These are phyloP conservation scores for Thalassaphorura encarpata DNA, from an alignment of 1,140 invertebrate species.

Conservation along the genomic window DNA sequence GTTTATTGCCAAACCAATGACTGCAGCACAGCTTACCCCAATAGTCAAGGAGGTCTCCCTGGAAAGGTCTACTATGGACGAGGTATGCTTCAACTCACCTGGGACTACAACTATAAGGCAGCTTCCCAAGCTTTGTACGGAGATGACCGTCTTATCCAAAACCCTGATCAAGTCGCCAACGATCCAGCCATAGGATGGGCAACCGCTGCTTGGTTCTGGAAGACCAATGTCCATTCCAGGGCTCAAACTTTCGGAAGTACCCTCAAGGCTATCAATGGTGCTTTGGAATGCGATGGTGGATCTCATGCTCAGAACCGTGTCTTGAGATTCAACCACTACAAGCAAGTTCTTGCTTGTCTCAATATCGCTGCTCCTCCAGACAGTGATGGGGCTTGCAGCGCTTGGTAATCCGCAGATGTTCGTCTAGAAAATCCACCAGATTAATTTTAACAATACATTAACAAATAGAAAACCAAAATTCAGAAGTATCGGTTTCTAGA, in stretches of 20 bases:
- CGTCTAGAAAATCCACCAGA: too few relatives aligned
- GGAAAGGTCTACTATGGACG: conserved; percentile 21
- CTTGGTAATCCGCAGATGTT: neutral
- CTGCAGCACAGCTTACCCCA: conserved; percentile 4
- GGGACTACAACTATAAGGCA: conserved; percentile 19
- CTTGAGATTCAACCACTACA: conserved; percentile 10
- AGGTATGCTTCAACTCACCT: conserved; percentile 17
- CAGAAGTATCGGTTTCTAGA: too few relatives aligned
- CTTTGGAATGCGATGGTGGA: conserved; percentile 17
- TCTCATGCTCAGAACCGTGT: conserved; percentile 1
- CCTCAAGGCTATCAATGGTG: conserved; percentile 17
- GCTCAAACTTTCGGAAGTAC: conserved; percentile 11
- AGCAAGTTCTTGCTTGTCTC: neutral
- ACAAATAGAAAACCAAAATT: too few relatives aligned
- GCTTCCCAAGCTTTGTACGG: conserved; percentile 11
- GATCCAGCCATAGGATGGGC: conserved; percentile 10
- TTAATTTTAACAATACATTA: too few relatives aligned
- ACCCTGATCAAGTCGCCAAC: conserved; percentile 15
- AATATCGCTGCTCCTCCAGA: neutral
- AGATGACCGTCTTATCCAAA: conserved; percentile 10
- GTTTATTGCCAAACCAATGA: conserved; percentile 12
- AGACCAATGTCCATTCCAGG: conserved; percentile 9
- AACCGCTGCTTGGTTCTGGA: conserved; percentile 20
- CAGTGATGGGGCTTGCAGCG: conserved; percentile 9
- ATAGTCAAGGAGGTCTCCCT: neutral